These are phyloP conservation scores for Pygocentrus nattereri DNA, from an alignment of 2,797 vertebrate genomes.

Conservation along the genomic window DNA sequence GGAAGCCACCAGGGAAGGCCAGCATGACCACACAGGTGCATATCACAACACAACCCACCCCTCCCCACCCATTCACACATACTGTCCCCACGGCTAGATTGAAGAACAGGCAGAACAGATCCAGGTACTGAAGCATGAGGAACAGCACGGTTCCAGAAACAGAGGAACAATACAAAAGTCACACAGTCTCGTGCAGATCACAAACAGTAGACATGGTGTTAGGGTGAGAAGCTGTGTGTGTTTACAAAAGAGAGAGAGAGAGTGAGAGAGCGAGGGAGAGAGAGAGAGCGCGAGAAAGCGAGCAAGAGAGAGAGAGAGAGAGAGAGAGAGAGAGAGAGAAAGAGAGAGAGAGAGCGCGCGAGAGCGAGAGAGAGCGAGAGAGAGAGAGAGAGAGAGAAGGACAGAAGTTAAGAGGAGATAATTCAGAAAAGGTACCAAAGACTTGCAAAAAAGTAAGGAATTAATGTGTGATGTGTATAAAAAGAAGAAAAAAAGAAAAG, in stretches of 20 bases:
- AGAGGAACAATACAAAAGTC: slow-evolving; percentile 20
- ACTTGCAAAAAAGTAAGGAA: neutral
- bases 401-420: neutral
- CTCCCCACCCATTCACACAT: slow-evolving; percentile 10
- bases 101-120: slow-evolving; percentile 26
- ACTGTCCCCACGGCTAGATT: slow-evolving; percentile 9
- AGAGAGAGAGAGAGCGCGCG: too few relatives aligned
- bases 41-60: slow-evolving; percentile 53
- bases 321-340: neutral
- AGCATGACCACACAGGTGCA: slow-evolving; percentile 72
- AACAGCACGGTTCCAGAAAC: neutral
- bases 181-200: slow-evolving; percentile 31
- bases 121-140: slow-evolving; percentile 32
- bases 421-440: neutral
- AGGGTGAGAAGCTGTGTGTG: slow-evolving; percentile 12
- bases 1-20: slow-evolving; percentile 58
- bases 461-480: neutral
- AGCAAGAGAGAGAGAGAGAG: neutral
- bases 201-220: slow-evolving; percentile 3
- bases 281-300: neutral
- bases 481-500: neutral
- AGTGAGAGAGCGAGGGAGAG: neutral
- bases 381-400: neutral
- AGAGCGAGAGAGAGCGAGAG: neutral
- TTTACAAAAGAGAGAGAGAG: neutral